A percentile compares a stretch with the other conserved stretches of the same genome.
phyloP scores from a whole-genome alignment of 2,113 vertebrate species.

The Leucopsar rothschildi region DNA sequence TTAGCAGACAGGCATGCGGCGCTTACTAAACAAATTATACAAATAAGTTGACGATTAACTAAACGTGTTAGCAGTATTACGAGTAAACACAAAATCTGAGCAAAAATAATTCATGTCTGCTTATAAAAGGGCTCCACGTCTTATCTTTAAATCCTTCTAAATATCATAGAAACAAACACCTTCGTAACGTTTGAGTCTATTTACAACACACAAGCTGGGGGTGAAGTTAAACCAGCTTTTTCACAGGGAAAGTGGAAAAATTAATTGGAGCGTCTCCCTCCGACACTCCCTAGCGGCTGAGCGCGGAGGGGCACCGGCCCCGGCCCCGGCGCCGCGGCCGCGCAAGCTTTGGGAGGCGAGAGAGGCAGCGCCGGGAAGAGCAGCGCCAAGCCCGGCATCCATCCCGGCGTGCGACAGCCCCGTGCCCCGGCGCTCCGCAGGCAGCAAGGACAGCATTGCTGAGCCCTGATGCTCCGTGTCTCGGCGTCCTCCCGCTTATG shows the following conservation, averaged over 20 bases:
- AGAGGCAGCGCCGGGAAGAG: neutral
- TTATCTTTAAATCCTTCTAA: slow-evolving; percentile 26
- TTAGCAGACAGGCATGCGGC: slow-evolving; percentile 7
- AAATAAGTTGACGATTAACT: slow-evolving; percentile 1
- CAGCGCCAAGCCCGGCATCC: neutral
- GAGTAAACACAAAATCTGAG: neutral
- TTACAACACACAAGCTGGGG: neutral
- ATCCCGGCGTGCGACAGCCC: neutral
- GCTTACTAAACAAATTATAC: slow-evolving; percentile 14
- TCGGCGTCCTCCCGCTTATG: neutral
- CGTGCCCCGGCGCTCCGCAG: neutral
- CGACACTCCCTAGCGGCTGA: slow-evolving; percentile 59
- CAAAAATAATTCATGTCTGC: neutral
- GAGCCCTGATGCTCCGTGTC: neutral
- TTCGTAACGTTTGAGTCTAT: neutral
- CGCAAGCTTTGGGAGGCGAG: neutral
- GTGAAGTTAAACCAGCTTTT: neutral
- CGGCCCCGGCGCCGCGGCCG: neutral
- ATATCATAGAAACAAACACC: slow-evolving; percentile 21
- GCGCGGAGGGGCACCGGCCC: neutral
- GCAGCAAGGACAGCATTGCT: accelerated
- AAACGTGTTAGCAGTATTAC: neutral
- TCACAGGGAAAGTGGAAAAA: neutral
- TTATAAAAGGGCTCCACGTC: neutral
- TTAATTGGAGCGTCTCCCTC: slow-evolving; percentile 17